Base-by-base conservation (phyloP, 2,888 invertebrate genomes). In the Eristalis arbustorum region DNA sequence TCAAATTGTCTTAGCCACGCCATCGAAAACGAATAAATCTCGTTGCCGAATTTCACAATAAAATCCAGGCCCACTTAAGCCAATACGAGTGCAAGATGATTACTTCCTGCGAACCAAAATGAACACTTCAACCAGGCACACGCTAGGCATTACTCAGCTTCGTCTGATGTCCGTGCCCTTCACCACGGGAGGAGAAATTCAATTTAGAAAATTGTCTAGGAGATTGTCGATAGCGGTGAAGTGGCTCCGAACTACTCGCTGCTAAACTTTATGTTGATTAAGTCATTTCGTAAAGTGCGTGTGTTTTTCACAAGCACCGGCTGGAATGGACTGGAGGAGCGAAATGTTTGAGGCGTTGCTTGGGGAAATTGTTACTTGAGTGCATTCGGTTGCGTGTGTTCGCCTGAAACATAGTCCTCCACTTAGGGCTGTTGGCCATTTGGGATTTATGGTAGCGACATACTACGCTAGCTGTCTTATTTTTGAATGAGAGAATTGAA, bases 181-280 rank as follows among this genome's bases (percentile, higher is more conserved):
- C 5, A 14, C n/a, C 23, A 6, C 18, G 31, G 49, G 31, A 57
- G n/a, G 34, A 22, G 22, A 57, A 3, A 57, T 68, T 57, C 68
- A 68, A 68, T 68, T 68, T 68, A 68, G 34, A 57, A 57, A 68
- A 57, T 57, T 68, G 56, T 68, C 68, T 14, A 57, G 22, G 34
- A 34, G 57, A 37, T 57, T 57, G 56, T 34, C 28, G 34, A 68
- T 57, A 68, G 57, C 56, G 49, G 40, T 14, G 14, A 42, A 42
- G 42, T 42, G 56, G 56, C 22, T 14, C 34, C 1, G 13, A 68
- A 37, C 57, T 68, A 68, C 68, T 56, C 67, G 13, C 4, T 0
- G 3, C 40, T 31, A 31, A 31, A 31, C 8, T 42, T 18, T 18
- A 49, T 18, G 49, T 49, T 49, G 18, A 49, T 49, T 49, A 18